These are phyloP conservation scores for Oophaga sylvatica DNA, from an alignment of 2,797 vertebrate species.

Conservation along the genomic window DNA sequence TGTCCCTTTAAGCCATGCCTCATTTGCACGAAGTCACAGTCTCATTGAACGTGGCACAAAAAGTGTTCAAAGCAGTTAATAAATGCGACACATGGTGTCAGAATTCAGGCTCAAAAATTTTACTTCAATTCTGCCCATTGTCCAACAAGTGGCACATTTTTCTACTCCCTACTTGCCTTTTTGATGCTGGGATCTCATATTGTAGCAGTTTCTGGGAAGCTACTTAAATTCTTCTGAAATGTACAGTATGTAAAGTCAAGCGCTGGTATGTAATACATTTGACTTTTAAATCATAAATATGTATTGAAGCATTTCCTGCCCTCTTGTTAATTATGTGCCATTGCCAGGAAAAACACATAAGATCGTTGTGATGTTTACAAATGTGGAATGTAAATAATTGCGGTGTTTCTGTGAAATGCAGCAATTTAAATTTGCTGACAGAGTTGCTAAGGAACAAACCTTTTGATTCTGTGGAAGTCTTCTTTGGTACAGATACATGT, in stretches of 20 bases:
- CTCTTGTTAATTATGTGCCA: slow-evolving; percentile 62
- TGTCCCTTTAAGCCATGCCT: no score
- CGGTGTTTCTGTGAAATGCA: slow-evolving; percentile 62
- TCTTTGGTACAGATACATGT: slow-evolving; percentile 67
- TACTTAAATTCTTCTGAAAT: neutral
- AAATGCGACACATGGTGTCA: no score
- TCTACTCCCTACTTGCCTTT: neutral
- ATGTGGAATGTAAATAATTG: slow-evolving; percentile 70
- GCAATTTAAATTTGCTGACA: slow-evolving; percentile 72
- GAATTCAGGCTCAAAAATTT: no score
- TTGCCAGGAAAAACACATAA: slow-evolving; percentile 67
- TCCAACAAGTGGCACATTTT: neutral
- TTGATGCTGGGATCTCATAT: neutral
- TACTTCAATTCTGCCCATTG: no score
- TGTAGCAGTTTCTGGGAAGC: neutral
- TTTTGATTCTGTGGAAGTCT: slow-evolving; percentile 70
- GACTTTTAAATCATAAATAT: slow-evolving; percentile 42
- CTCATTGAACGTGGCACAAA: no score
- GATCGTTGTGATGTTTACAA: slow-evolving; percentile 69
- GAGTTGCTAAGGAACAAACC: slow-evolving; percentile 72
- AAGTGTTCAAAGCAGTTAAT: no score
- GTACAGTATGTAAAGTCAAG: slow-evolving; percentile 19
- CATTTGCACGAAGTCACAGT: no score
- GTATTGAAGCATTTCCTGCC: slow-evolving; percentile 41
- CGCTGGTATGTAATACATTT: slow-evolving; percentile 31